Conservation (phyloP, 2,888 invertebrate genomes). For the Heliconius cydno region DNA sequence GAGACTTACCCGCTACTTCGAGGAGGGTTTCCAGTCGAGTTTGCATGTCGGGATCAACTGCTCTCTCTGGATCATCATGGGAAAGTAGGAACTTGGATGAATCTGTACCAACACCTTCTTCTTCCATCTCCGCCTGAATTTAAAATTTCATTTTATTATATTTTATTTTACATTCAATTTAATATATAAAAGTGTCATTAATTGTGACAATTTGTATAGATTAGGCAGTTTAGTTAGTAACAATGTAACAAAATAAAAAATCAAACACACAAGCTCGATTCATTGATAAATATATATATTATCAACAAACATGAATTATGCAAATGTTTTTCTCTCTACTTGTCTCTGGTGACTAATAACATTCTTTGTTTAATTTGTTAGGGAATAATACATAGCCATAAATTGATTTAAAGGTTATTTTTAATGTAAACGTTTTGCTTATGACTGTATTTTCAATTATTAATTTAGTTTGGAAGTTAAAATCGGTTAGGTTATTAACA, state of each 20-base stretch:
- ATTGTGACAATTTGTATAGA: not conserved
- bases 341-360: slow-evolving; percentile 45
- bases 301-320: slow-evolving; percentile 47
- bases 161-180: not conserved
- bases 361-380: slow-evolving; percentile 50
- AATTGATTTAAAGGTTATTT: slow-evolving; percentile 50
- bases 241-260: slow-evolving; percentile 28
- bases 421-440: slow-evolving; percentile 18
- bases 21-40: slow-evolving; percentile 95
- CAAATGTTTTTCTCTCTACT: slow-evolving; percentile 47
- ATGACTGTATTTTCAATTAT: slow-evolving; percentile 14
- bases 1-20: slow-evolving; percentile 90
- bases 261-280: slow-evolving; percentile 38
- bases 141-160: not conserved
- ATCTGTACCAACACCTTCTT: slow-evolving; percentile 75
- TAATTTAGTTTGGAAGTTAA: slow-evolving; percentile 22
- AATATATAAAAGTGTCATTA: not conserved
- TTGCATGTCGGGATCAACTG: slow-evolving; percentile 93
- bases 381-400: slow-evolving; percentile 40
- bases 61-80: slow-evolving; percentile 85
- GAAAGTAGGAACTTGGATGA: slow-evolving; percentile 80
- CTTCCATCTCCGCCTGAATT: slow-evolving; percentile 80
- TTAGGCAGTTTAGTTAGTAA: slow-evolving; percentile 28
- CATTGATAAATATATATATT: slow-evolving; percentile 41
- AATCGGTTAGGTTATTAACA: slow-evolving; percentile 51